phyloP scores from a whole-genome alignment of 2,113 vertebrate genomes.

The Pseudorectes ferrugineus region DNA sequence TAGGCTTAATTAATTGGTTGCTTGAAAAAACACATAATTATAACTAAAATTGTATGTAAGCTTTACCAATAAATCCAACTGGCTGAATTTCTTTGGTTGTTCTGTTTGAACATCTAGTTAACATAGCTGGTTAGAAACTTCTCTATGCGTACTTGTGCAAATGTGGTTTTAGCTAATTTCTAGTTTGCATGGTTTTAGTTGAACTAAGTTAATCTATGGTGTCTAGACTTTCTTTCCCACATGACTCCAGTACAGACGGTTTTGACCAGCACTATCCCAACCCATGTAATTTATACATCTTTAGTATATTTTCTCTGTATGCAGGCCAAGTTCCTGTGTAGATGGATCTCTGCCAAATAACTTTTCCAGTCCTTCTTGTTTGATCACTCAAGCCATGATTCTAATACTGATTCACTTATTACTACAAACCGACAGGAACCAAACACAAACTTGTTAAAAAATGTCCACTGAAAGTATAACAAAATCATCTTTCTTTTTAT shows the following conservation, averaged over 20 bases:
- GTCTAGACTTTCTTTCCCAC: conserved; percentile 65
- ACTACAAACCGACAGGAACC: not conserved
- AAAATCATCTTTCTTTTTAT: not conserved
- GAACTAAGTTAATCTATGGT: conserved; percentile 21
- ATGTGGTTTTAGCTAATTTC: conserved; percentile 21
- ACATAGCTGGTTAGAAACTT: not conserved
- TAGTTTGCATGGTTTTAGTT: conserved; percentile 21
- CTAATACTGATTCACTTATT: not conserved
- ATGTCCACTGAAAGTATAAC: not conserved
- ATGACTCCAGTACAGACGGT: conserved; percentile 35
- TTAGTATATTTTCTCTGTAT: conserved; percentile 62
- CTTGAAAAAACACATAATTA: not conserved
- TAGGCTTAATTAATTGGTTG: not conserved
- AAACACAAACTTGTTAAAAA: conserved; percentile 10
- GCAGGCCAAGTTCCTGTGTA: conserved; percentile 55
- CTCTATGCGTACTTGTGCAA: not conserved
- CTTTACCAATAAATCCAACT: not conserved
- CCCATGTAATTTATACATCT: conserved; percentile 63
- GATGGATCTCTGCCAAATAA: conserved; percentile 53
- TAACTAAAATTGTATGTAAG: not conserved
- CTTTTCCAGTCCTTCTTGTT: conserved; percentile 41
- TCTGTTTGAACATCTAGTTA: not conserved
- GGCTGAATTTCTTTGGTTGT: not conserved
- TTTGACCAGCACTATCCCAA: conserved; percentile 47
- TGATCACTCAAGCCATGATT: conserved; percentile 15